Evolutionary conservation across 2,113 vertebrate genomes (phyloP).

Genomic region (Xenopus borealis): DNA sequence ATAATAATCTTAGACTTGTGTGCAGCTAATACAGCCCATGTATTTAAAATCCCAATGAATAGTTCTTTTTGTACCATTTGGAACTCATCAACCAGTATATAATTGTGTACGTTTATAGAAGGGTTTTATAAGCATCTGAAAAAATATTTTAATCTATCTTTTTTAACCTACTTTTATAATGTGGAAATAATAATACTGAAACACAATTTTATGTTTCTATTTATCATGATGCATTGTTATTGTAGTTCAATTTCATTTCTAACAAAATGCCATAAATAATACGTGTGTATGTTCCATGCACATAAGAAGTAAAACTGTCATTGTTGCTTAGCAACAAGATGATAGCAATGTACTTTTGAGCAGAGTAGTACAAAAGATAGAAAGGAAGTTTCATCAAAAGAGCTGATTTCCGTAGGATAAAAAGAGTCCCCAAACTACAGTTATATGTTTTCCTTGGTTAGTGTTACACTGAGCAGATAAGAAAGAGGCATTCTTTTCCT

Average conservation of each 20-base stretch:
- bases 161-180: too few species aligned
- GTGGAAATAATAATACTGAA: too few species aligned
- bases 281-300: constrained; percentile 9
- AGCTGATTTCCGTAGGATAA: constrained; percentile 21
- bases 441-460: constrained; percentile 24
- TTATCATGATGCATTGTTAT: too few species aligned
- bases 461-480: constrained; percentile 15
- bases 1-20: too few species aligned
- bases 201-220: too few species aligned
- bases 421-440: constrained; percentile 33
- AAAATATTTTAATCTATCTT: too few species aligned
- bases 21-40: too few species aligned
- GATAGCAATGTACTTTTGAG: constrained; percentile 29
- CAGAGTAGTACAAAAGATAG: constrained; percentile 18
- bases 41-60: too few species aligned
- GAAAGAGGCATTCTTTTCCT: constrained; percentile 6
- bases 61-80: too few species aligned
- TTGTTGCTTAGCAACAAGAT: constrained; percentile 29
- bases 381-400: constrained; percentile 28
- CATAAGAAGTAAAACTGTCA: constrained; percentile 15
- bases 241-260: not conserved
- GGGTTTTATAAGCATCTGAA: too few species aligned
- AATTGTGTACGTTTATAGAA: too few species aligned
- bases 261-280: constrained; percentile 1
- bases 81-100: too few species aligned